A percentile compares a stretch with the other conserved stretches of the same genome.
Evolutionary conservation across 2,888 invertebrate genomes (phyloP).

Genomic region (Leucozona laternaria): DNA sequence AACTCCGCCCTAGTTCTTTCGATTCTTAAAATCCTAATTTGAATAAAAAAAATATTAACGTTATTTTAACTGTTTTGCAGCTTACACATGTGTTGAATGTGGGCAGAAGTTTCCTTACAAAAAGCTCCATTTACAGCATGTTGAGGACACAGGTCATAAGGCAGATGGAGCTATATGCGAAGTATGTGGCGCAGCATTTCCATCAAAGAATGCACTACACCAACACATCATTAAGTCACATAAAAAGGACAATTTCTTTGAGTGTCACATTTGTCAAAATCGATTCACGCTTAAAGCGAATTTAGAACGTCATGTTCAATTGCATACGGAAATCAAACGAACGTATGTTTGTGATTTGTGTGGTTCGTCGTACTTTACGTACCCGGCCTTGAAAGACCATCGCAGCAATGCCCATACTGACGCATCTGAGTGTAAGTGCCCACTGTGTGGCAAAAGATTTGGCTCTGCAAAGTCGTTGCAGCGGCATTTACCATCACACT

Average conservation of each 20-base stretch:
- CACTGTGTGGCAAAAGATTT: slow-evolving; percentile 83
- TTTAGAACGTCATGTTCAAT: slow-evolving; percentile 83
- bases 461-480: slow-evolving; percentile 82
- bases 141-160: slow-evolving; percentile 83
- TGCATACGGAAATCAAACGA: slow-evolving; percentile 83
- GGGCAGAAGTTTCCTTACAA: slow-evolving; percentile 82
- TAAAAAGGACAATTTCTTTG: slow-evolving; percentile 83
- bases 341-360: slow-evolving; percentile 84
- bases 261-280: slow-evolving; percentile 84
- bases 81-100: slow-evolving; percentile 82
- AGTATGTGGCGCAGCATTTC: slow-evolving; percentile 83
- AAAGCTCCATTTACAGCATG: slow-evolving; percentile 82
- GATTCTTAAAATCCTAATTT: background rate
- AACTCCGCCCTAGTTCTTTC: slow-evolving; percentile 39
- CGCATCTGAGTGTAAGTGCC: slow-evolving; percentile 82
- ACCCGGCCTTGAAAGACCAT: slow-evolving; percentile 83
- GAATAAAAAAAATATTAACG: slow-evolving; percentile 22
- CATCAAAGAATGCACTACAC: slow-evolving; percentile 82
- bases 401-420: slow-evolving; percentile 83
- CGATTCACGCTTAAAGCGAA: slow-evolving; percentile 83
- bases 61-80: slow-evolving; percentile 74
- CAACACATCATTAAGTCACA: slow-evolving; percentile 83
- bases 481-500: slow-evolving; percentile 83
- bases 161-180: slow-evolving; percentile 83
- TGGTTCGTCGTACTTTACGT: slow-evolving; percentile 83